phyloP scores from a whole-genome alignment of 2,113 vertebrate species.

The Cricetomys ansorgei region DNA sequence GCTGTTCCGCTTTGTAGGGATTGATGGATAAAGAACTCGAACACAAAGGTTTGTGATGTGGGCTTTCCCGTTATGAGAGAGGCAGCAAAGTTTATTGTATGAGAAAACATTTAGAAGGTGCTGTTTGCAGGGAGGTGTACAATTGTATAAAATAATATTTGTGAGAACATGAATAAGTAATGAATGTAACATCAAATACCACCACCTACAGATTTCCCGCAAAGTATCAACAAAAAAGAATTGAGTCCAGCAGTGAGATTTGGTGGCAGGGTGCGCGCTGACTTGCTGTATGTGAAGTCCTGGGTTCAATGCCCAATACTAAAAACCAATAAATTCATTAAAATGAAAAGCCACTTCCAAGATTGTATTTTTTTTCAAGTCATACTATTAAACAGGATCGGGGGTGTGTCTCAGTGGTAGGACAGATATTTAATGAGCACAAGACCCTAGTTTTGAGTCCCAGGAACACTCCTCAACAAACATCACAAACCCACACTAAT shows the following conservation, averaged over 20 bases:
- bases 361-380: not conserved
- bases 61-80: not conserved
- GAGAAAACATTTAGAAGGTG: not conserved
- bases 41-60: not conserved
- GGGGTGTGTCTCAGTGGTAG: not conserved
- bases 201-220: not conserved
- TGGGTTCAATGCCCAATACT: not conserved
- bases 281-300: not conserved
- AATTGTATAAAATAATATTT: not conserved
- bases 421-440: too few relatives aligned
- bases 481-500: too few relatives aligned
- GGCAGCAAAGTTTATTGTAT: not conserved
- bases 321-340: not conserved
- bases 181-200: not conserved
- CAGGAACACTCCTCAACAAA: not conserved
- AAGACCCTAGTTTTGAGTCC: not conserved
- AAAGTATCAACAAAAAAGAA: not conserved
- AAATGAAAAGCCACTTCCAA: not conserved
- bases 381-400: not conserved
- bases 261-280: not conserved
- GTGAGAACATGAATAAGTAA: not conserved
- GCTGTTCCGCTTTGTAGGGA: not conserved
- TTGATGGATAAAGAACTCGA: not conserved
- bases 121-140: not conserved
- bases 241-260: not conserved